Evolutionary conservation across 2,888 invertebrate genomes (phyloP), one percentile per base, ranked within the genome.

Genomic region (Eupithecia tripunctaria): DNA sequence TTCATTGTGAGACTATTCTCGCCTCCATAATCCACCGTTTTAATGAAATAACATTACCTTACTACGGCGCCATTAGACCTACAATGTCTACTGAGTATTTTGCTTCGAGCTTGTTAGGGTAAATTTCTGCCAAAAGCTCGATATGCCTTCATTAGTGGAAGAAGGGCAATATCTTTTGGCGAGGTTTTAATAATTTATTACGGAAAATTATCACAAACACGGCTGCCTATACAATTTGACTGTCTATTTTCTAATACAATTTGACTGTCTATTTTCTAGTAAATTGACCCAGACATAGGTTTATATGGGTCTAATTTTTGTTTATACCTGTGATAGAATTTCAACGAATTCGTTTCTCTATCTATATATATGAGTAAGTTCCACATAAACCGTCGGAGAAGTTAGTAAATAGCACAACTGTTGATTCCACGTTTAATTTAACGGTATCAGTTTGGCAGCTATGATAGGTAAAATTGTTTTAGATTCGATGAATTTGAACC

Each of bases 11-110:
- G 65, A 70, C 70, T 29, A 38, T 67, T 63, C 69, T 32, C 70
- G 72, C 72, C 70, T 67, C 63, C 43, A 74, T 74, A 73, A 78
- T 76, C 68, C 63, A 25, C 64, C 62, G 60, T 74, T 74, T 76
- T 70, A 68, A 72, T 75, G 68, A 72, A 73, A 70, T 68, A 70
- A 69, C 67, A 71, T 67, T 63, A 59, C 59, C 41, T 63, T 66
- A 64, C 47, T 66, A 65, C 38, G 36, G 38, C 67, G 70, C 64
- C 64, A 73, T 73, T 68, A 70, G 69, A 67, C 47, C 60, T 65
- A 62, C 47, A 63, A 51, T 64, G 47, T 60, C 36, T 59, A 65
- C 62, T 36, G 64, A 73, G 65, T 32, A 71, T 62, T 74, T 67
- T 64, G 66, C 63, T 70, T 56, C 29, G 47, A 32, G 71, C 74